phyloP scores from a whole-genome alignment of 2,888 invertebrate genomes.

The Taenaris catops region DNA sequence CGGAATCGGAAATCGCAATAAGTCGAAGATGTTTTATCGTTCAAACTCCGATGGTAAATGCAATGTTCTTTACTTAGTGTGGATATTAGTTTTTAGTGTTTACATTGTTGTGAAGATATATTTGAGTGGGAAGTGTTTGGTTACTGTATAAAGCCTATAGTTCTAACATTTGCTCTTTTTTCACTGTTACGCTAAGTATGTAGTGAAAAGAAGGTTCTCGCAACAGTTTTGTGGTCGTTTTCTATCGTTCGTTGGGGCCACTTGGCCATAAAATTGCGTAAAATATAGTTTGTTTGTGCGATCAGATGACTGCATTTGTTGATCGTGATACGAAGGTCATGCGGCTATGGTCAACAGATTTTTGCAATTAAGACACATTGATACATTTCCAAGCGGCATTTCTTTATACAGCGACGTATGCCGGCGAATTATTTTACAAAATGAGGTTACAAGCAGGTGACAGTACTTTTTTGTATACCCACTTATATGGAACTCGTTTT shows the following conservation, averaged over 20 bases:
- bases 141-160: conserved; percentile 60
- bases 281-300: conserved; percentile 42
- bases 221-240: conserved; percentile 42
- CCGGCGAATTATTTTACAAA: conserved; percentile 35
- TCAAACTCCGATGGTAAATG: conserved; percentile 80
- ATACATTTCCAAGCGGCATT: conserved; percentile 25
- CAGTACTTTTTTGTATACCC: conserved; percentile 30
- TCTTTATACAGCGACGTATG: conserved; percentile 19
- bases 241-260: conserved; percentile 14
- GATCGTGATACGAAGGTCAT: conserved; percentile 44
- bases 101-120: conserved; percentile 55
- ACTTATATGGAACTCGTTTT: conserved; percentile 26
- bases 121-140: conserved; percentile 65
- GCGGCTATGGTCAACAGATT: conserved; percentile 38
- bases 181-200: conserved; percentile 45
- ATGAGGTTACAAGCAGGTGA: conserved; percentile 44
- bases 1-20: conserved; percentile 78
- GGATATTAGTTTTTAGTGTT: conserved; percentile 70
- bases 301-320: conserved; percentile 57
- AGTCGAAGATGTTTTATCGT: conserved; percentile 80
- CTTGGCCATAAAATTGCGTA: conserved; percentile 32
- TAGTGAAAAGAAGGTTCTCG: conserved; percentile 48
- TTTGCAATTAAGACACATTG: conserved; percentile 28
- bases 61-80: conserved; percentile 77
- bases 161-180: conserved; percentile 54